Evolutionary conservation across 2,113 vertebrate species (phyloP), one percentile per base, ranked within the genome.

Genomic region (Sterrhoptilus dennistouni): DNA sequence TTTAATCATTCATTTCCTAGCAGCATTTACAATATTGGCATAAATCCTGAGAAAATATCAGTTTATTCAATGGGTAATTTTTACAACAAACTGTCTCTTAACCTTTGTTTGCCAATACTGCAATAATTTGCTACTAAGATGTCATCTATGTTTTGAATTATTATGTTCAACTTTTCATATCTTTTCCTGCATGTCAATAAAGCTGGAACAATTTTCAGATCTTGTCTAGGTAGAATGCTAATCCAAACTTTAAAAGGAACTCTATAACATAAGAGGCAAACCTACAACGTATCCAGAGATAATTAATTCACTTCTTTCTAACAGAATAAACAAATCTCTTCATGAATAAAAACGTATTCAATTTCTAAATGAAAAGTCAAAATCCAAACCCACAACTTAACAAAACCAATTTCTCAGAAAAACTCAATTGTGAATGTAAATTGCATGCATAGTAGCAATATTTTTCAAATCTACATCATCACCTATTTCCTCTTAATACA

Each of bases 151-250:
- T 63, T 89, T 95, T 60, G 83, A 83, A 63, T 6, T 0, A 93
- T 91, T 45, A 83, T 70, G 78, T 97, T 89, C 44, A 92, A 38
- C 79, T 92, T 90, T 83, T 28, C 80, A 53, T 94, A 94, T 91
- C 12, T 69, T 93, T 53, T 59, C 29, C 31, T 64, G 24, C 23
- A 33, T 81, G 45, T 77, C 60, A 95, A 54, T 80, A 95, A 93
- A 89, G 38, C 45, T 76, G 47, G 35, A 91, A 81, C 36, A 69
- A 83, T 78, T 97, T 92, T 72, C 92, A 81, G 42, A 64, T 87
- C 49, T 93, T 91, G 29, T 69, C 40, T 75, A 63, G 31, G 38
- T 45, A 90, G 22, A 68, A 93, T 87, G 52, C 3, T 96, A 96
- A 95, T 86, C 85, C 63, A 72, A 49, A 91, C 66, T 95, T 80